These are phyloP conservation scores for Talpa occidentalis DNA, from an alignment of 2,113 vertebrate genomes.

Conservation along the genomic window DNA sequence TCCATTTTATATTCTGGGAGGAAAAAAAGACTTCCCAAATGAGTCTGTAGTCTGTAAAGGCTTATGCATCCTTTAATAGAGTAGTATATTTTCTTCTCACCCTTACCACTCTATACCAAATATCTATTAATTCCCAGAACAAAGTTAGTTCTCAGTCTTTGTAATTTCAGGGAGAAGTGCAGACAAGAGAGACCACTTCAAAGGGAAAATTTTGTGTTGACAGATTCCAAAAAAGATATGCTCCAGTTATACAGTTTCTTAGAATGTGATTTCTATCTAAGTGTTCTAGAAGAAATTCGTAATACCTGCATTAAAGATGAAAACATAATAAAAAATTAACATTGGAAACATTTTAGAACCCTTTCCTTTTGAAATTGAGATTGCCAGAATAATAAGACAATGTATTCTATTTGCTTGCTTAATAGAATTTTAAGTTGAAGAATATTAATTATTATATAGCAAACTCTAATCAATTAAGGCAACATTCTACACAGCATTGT, in stretches of 20 bases:
- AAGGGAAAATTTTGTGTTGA: constrained; percentile 46
- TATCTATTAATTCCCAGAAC: constrained; percentile 33
- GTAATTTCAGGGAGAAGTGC: constrained; percentile 48
- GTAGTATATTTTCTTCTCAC: constrained; percentile 30
- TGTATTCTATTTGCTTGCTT: constrained; percentile 11
- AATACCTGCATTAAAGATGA: constrained; percentile 65
- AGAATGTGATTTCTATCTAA: constrained; percentile 59
- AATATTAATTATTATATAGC: constrained; percentile 25
- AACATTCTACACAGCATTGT: constrained; percentile 10
- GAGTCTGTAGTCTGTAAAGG: not conserved
- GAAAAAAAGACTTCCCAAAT: constrained; percentile 36
- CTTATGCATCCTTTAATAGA: constrained; percentile 39
- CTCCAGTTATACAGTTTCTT: constrained; percentile 43
- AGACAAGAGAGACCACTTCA: constrained; percentile 38
- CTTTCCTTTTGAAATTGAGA: not conserved
- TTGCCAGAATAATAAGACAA: not conserved
- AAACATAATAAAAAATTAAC: constrained; percentile 2
- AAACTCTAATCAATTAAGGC: constrained; percentile 3
- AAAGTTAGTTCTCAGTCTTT: constrained; percentile 7
- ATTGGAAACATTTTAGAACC: not conserved
- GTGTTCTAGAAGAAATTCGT: constrained; percentile 33
- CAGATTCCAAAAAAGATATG: not conserved
- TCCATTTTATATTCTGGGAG: constrained; percentile 32
- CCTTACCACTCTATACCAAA: constrained; percentile 24
- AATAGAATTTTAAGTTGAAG: not conserved